These are phyloP conservation scores for Nyctalus aviator DNA, from an alignment of 2,797 vertebrate species.

Conservation along the genomic window DNA sequence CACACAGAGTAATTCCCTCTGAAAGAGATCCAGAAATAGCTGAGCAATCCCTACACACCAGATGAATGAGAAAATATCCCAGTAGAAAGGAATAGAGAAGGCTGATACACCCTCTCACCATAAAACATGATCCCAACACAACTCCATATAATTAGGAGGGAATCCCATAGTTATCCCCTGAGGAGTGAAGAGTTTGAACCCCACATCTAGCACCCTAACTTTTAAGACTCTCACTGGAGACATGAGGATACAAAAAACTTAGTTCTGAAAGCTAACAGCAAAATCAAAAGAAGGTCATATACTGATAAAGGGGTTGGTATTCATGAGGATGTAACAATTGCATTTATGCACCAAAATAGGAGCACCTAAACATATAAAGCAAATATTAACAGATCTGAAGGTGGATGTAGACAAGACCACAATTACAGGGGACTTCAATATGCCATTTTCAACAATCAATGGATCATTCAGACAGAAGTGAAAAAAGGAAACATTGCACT, in stretches of 20 bases:
- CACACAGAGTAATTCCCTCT: background rate
- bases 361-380: background rate
- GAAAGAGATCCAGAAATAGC: background rate
- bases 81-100: background rate
- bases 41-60: background rate
- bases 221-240: background rate
- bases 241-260: background rate
- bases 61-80: background rate
- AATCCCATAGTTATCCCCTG: background rate
- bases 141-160: background rate
- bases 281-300: background rate
- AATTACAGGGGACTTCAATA: background rate
- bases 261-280: background rate
- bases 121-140: background rate
- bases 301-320: background rate
- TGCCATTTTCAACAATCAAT: background rate
- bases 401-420: background rate
- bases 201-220: background rate
- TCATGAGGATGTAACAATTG: background rate
- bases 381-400: background rate
- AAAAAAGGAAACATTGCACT: background rate
- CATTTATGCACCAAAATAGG: background rate
- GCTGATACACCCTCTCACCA: background rate
- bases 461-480: background rate
- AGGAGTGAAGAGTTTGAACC: background rate